Evolutionary conservation across 2,797 vertebrate species (phyloP), one percentile per base, ranked within the genome.

Genomic region (Chloroceryle inda): DNA sequence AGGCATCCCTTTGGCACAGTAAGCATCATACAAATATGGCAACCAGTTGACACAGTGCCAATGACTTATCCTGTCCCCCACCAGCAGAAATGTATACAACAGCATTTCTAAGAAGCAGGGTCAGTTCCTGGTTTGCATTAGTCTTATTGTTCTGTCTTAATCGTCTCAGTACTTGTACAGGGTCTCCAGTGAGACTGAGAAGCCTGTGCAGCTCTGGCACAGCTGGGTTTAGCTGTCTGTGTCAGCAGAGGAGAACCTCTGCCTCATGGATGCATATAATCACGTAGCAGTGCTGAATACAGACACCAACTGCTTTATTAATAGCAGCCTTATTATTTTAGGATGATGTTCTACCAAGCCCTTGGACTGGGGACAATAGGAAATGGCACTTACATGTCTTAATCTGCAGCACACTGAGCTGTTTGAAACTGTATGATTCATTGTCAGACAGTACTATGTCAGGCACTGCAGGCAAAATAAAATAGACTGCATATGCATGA

Each of bases 271-370:
- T 96, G 38, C 78, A 83, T 96, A 88, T 84, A 84, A 76, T 94
- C 93, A 69, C 85, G 91, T 29, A 83, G 76, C 64, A 85, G 69
- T 13, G 53, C 76, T 66, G 80, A 90, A 73, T 38, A 83, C 66
- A 73, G 79, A 44, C 83, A 61, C 76, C 15, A 14, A 10, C 5
- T 8, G 69, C 79, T 96, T 93, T 90, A 92, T 92, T 94, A 96
- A 95, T 88, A 97, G 93, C 92, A 88, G 93, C 53, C 50, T 58
- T 86, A 75, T 88, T 95, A 95, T 96, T 97, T 90, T 92, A 88
- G 75, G 53, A 50, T 33, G 37, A 58, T 72, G 79, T 78, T 97
- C 92, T 74, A 84, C 73, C 94, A 92, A 15, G 42, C 58, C 62
- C 42, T 96, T 95, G 96, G 93, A 95, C 76, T 23, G 50, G 62